Percentiles rank a stretch among this genome's conserved stretches.
phyloP scores from a whole-genome alignment of 2,113 vertebrate genomes.

The Poeciliopsis occidentalis region DNA sequence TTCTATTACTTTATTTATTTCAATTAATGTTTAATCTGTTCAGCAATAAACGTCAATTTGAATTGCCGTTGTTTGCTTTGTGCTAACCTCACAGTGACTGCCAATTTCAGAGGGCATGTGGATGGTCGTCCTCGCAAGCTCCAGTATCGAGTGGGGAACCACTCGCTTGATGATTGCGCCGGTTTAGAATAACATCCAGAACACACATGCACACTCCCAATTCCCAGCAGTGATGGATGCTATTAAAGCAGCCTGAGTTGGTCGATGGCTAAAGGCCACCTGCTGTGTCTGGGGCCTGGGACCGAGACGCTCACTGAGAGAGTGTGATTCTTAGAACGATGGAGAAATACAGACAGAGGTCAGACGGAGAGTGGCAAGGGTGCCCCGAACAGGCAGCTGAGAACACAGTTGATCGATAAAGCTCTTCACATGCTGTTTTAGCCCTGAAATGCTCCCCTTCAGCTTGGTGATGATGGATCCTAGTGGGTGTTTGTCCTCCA shows the following conservation, averaged over 20 bases:
- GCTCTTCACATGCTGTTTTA: constrained; percentile 47
- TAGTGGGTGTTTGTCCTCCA: background rate
- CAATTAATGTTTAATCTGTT: background rate
- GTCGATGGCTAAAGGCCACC: constrained; percentile 58
- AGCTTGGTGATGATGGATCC: constrained; percentile 21
- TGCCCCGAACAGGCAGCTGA: constrained; percentile 46
- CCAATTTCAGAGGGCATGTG: constrained; percentile 24
- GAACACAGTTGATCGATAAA: constrained; percentile 52
- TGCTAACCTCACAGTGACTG: constrained; percentile 8
- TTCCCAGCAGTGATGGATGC: constrained; percentile 35
- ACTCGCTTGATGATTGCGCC: constrained; percentile 1
- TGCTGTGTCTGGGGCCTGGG: constrained; percentile 60
- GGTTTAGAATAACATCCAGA: constrained; percentile 26
- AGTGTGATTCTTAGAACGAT: constrained; percentile 39
- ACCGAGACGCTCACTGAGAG: constrained; percentile 45
- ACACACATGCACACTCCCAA: constrained; percentile 15
- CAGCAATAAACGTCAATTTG: background rate
- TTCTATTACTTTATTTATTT: background rate
- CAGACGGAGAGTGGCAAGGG: constrained; percentile 19
- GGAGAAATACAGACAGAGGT: constrained; percentile 44
- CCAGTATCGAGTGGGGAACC: background rate
- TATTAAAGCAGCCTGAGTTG: constrained; percentile 51
- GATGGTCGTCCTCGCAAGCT: constrained; percentile 4
- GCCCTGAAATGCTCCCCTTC: constrained; percentile 30
- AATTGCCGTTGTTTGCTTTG: background rate